Percentiles rank a stretch among this genome's conserved stretches.
These are phyloP conservation scores for Andrena dorsata DNA, from an alignment of 2,888 invertebrate species.

Conservation along the genomic window DNA sequence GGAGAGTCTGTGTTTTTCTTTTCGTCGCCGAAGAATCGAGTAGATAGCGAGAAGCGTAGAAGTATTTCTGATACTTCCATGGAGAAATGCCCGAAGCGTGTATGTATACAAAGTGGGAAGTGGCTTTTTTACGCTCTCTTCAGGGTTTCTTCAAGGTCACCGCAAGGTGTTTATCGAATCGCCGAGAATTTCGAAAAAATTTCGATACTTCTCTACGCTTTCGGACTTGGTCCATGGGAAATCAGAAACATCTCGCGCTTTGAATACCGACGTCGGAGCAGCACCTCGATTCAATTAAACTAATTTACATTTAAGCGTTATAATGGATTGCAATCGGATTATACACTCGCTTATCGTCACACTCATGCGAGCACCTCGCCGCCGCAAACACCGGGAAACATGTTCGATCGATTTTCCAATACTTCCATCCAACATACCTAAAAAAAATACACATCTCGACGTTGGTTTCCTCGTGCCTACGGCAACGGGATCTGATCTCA, in stretches of 20 bases:
- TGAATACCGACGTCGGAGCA: slow-evolving; percentile 60
- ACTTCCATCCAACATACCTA: neutral
- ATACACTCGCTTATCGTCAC: slow-evolving; percentile 56
- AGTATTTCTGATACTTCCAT: neutral
- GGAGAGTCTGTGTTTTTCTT: neutral
- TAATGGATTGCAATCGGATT: slow-evolving; percentile 66
- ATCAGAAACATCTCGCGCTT: neutral
- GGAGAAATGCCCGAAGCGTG: neutral
- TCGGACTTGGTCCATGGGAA: neutral
- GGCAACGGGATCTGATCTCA: slow-evolving; percentile 33
- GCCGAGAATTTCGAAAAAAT: neutral
- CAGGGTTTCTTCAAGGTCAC: neutral
- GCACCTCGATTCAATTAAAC: slow-evolving; percentile 65
- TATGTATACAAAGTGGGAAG: too few relatives aligned
- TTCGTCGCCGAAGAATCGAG: slow-evolving; percentile 16
- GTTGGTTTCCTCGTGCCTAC: neutral
- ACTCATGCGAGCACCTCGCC: slow-evolving; percentile 43
- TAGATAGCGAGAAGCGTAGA: neutral
- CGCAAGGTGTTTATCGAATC: neutral
- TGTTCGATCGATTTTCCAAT: neutral
- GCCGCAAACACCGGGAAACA: slow-evolving; percentile 21
- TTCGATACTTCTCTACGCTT: neutral
- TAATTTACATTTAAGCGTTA: slow-evolving; percentile 75
- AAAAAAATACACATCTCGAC: neutral
- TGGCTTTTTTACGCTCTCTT: neutral